Conservation (phyloP, 2,888 invertebrate genomes). For the Ennomos fuscantarius region DNA sequence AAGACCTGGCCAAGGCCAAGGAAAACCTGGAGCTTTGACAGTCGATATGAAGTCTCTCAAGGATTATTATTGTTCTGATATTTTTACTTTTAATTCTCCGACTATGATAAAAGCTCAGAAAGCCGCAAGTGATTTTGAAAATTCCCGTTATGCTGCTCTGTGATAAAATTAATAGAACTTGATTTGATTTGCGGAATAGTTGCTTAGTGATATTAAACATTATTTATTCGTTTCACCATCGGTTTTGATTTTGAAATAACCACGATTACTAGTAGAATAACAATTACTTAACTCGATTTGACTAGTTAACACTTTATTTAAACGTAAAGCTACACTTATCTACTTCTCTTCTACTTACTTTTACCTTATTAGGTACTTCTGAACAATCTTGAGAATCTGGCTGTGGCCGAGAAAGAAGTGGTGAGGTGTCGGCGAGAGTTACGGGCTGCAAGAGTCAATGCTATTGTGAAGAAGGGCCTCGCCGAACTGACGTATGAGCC, state of each 20-base stretch:
- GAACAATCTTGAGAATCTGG: constrained; percentile 72
- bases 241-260: too few species aligned
- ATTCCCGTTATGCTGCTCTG: constrained; percentile 47
- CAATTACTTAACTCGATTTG: constrained; percentile 32
- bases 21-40: constrained; percentile 37
- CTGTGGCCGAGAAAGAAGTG: constrained; percentile 71
- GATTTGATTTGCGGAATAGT: too few species aligned
- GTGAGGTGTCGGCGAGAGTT: constrained; percentile 62
- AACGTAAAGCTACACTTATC: too few species aligned
- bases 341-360: too few species aligned
- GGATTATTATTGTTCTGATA: constrained; percentile 74
- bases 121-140: constrained; percentile 51
- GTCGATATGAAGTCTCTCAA: constrained; percentile 60
- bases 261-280: too few species aligned
- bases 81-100: constrained; percentile 69
- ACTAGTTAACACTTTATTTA: constrained; percentile 4
- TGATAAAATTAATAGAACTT: too few species aligned
- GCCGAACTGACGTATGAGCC: constrained; percentile 69
- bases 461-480: constrained; percentile 68
- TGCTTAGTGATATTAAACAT: too few species aligned
- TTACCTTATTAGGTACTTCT: constrained; percentile 65
- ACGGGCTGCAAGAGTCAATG: constrained; percentile 67
- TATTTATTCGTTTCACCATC: too few species aligned
- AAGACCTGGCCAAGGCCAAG: background rate
- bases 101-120: constrained; percentile 70